Evolutionary conservation across 2,797 vertebrate genomes (phyloP).

Genomic region (Mormyrus hasselquistii): DNA sequence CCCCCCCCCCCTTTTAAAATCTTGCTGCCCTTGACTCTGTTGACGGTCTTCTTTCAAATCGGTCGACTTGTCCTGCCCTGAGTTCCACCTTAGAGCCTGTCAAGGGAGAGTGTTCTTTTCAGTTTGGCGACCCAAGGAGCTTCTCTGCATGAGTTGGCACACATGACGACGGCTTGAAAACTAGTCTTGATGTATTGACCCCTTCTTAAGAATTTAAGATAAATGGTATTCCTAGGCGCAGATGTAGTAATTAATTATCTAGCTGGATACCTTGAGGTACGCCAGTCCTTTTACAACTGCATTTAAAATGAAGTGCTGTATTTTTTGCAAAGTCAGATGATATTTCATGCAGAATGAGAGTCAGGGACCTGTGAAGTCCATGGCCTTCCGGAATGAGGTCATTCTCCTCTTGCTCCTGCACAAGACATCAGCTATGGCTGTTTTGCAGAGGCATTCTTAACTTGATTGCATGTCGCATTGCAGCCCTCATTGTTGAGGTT

Average conservation of each 20-base stretch:
- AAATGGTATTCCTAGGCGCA: constrained; percentile 36
- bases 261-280: not conserved
- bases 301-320: not conserved
- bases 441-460: not conserved
- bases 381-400: not conserved
- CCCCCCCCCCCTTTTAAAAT: not conserved
- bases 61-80: not conserved
- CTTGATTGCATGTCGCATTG: not conserved
- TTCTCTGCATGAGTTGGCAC: constrained; percentile 18
- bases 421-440: not conserved
- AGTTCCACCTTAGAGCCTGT: not conserved
- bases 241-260: constrained; percentile 20
- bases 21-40: not conserved
- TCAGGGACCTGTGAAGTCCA: not conserved
- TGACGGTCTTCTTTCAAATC: not conserved
- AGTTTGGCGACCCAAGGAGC: not conserved
- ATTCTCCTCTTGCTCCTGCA: not conserved
- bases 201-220: constrained; percentile 36
- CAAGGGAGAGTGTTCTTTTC: not conserved
- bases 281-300: not conserved
- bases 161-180: constrained; percentile 34
- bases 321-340: constrained; percentile 44
- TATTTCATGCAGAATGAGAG: not conserved
- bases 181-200: constrained; percentile 31
- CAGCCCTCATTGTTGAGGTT: not conserved